Base-by-base conservation (phyloP, 1,140 invertebrate genomes). In the Radopholus similis region DNA sequence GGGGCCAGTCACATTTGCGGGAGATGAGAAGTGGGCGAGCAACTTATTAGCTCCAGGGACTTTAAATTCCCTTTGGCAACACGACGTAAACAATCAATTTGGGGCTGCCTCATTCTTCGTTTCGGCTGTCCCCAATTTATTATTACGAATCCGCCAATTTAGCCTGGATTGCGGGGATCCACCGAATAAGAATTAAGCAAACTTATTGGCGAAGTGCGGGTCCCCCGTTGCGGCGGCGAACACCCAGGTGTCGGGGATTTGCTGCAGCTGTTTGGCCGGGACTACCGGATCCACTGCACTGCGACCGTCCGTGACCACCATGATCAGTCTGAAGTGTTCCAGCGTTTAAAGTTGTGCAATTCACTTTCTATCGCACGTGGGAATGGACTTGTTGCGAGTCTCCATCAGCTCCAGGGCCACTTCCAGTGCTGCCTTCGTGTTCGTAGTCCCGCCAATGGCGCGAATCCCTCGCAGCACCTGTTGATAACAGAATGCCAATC, bases 221-320 rank as follows among this genome's bases (percentile, higher is more conserved):
- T 79, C 78, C 21, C 77, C 77, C n/a, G 77, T 79, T 4, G 77
- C 77, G 11, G 77, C 77, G 1, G 77, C 77, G 38, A 79, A 79
- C 8, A 79, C 57, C 77, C 77, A 79, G 28, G 77, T 79, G 21
- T 76, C 56, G 9, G 73, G 71, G 40, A 77, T 76, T 26, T 38
- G 54, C 51, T 81, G 77, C 8, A 79, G 72, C 44, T 40, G 37
- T 23, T 64, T 35, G 21, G 76, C 78, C 6, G 77, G 77, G 30
- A 54, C 77, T 28, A 73, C 57, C 21, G 77, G 78, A 47, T 81
- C 78, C 13, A 75, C 67, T 15, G 73, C 72, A 35, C 67, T 75
- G 15, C 76, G 58, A 11, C 78, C 78, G 63, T 80, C 78, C 9
- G 78, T 80, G 42, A 80, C 79, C 13, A 80, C 77, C 78, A 80